Percentiles rank a stretch among this genome's conserved stretches.
These are phyloP conservation scores for Ceratotherium simum DNA, from an alignment of 2,113 vertebrate genomes.

Conservation along the genomic window DNA sequence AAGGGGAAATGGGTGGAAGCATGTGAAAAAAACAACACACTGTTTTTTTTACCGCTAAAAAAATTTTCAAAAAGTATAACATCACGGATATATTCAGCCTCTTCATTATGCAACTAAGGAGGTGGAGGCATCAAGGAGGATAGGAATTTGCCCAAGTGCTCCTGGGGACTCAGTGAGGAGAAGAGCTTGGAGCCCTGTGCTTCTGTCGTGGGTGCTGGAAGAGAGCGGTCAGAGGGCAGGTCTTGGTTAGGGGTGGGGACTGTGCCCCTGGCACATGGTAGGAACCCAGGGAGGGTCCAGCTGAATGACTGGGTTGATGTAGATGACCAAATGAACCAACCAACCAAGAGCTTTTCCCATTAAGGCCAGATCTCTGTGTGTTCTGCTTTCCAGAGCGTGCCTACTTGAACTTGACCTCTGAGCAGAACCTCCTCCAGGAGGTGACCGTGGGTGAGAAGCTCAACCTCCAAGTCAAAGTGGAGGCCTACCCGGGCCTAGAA, in stretches of 20 bases:
- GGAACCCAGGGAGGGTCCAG: neutral
- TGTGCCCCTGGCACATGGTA: neutral
- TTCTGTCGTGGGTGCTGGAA: neutral
- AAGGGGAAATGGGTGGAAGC: neutral
- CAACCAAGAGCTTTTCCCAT: neutral
- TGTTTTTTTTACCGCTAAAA: neutral
- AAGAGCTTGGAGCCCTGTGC: neutral
- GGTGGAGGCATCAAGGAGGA: neutral
- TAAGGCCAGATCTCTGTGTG: constrained; percentile 1
- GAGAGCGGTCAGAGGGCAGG: neutral
- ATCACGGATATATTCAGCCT: neutral
- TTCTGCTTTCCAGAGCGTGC: constrained; percentile 89
- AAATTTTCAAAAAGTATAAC: neutral
- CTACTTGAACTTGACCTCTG: constrained; percentile 89
- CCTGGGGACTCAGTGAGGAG: neutral
- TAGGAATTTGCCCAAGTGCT: neutral
- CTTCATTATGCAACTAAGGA: neutral
- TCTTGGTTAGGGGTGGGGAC: neutral
- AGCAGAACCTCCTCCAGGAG: constrained; percentile 86
- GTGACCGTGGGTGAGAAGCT: constrained; percentile 89
- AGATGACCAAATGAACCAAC: neutral
- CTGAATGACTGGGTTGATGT: neutral
- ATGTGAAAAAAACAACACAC: neutral
- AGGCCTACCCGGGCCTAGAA: constrained; percentile 92
- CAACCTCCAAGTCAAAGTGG: constrained; percentile 88